Percentiles rank a stretch among this genome's conserved stretches.
Conservation (phyloP, 2,888 invertebrate genomes). For the Tineola bisselliella region DNA sequence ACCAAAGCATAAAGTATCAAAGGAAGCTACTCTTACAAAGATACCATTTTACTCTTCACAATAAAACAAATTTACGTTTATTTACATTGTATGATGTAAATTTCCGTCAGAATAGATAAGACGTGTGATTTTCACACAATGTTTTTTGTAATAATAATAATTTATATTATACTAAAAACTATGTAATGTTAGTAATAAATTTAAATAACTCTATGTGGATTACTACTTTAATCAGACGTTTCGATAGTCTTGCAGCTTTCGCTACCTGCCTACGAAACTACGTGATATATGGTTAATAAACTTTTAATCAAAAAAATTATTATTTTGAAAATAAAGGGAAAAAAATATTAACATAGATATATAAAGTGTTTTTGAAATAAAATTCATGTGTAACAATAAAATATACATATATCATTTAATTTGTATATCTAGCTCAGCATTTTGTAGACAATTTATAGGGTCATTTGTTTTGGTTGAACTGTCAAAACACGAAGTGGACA, state of each 20-base stretch:
- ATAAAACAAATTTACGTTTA: background rate
- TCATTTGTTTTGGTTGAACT: conserved; percentile 30
- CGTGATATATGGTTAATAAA: too few species aligned
- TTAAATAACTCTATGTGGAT: too few species aligned
- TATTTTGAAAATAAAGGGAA: too few species aligned
- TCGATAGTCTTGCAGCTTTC: too few species aligned
- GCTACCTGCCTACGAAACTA: too few species aligned
- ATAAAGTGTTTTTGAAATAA: background rate
- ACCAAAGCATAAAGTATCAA: background rate
- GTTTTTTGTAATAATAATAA: too few species aligned
- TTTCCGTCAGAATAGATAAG: background rate
- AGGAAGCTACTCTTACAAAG: background rate
- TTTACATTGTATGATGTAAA: background rate
- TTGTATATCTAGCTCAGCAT: background rate
- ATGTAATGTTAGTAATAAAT: too few species aligned
- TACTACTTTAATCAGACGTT: too few species aligned
- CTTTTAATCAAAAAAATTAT: too few species aligned
- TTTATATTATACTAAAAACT: too few species aligned
- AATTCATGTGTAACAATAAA: background rate
- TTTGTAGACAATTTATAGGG: conserved; percentile 30
- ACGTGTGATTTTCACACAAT: too few species aligned
- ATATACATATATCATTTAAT: background rate
- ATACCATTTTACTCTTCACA: background rate
- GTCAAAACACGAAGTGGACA: conserved; percentile 15
- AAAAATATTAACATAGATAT: too few species aligned